These are phyloP conservation scores for Zelleria hepariella DNA, from an alignment of 2,888 invertebrate species.

Conservation along the genomic window DNA sequence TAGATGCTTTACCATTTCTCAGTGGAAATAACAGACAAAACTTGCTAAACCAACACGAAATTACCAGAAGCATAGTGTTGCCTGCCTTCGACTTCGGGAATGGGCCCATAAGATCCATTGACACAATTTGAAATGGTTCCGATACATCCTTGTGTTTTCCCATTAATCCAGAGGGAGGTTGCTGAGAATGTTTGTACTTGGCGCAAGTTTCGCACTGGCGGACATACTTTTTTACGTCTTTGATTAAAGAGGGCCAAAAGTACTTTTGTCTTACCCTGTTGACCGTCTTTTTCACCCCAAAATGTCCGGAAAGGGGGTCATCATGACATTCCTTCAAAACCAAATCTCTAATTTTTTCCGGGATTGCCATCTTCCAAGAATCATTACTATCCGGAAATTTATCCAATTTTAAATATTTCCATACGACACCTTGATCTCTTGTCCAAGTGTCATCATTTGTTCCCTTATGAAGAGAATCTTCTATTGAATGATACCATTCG, in stretches of 20 bases:
- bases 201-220: conserved; percentile 11
- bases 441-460: not conserved
- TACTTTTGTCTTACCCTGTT: conserved; percentile 7
- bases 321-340: conserved; percentile 11
- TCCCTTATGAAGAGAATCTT: not conserved
- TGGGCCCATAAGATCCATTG: not conserved
- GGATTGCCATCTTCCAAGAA: conserved; percentile 10
- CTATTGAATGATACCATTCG: not conserved
- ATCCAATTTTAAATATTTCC: conserved; percentile 8
- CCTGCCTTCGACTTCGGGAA: too few relatives aligned
- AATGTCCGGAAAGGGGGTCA: conserved; percentile 7
- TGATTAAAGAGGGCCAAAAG: conserved; percentile 10
- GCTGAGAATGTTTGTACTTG: conserved; percentile 8
- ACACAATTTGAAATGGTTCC: conserved; percentile 5
- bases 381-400: conserved; percentile 11
- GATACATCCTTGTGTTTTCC: conserved; percentile 8
- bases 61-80: too few relatives aligned
- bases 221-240: conserved; percentile 9
- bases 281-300: conserved; percentile 9
- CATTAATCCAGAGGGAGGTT: conserved; percentile 8
- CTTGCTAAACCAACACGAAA: not conserved
- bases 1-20: not conserved
- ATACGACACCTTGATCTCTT: conserved; percentile 3
- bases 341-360: not conserved
- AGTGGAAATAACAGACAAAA: not conserved